phyloP scores from a whole-genome alignment of 2,888 invertebrate genomes.

The Drosophila demipolita region DNA sequence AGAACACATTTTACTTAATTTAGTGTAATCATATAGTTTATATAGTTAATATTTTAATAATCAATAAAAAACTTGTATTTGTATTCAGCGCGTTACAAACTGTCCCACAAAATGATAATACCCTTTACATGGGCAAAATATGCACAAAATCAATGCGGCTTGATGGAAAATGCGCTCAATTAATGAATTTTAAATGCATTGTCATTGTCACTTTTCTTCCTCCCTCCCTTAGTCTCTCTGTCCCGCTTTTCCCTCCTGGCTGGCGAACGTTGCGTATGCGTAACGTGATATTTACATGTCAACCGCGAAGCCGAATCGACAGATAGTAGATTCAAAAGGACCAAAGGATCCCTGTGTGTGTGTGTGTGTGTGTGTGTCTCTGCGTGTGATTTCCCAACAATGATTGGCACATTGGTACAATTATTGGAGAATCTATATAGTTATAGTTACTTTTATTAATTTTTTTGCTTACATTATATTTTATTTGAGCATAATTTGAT shows the following conservation, averaged over 20 bases:
- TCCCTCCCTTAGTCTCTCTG: background rate
- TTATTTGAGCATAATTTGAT: too few relatives aligned
- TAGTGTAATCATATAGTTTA: too few relatives aligned
- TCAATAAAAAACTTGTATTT: too few relatives aligned
- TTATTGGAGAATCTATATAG: background rate
- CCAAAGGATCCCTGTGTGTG: conserved; percentile 38
- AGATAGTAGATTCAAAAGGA: conserved; percentile 49
- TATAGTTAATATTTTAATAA: too few relatives aligned
- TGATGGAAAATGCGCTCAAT: conserved; percentile 65
- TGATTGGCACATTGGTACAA: conserved; percentile 27
- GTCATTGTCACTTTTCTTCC: conserved; percentile 60
- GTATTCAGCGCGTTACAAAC: background rate
- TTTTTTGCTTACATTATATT: background rate
- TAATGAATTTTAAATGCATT: conserved; percentile 75
- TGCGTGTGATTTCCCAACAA: conserved; percentile 37
- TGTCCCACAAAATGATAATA: background rate
- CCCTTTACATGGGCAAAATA: background rate
- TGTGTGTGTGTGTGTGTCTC: conserved; percentile 53
- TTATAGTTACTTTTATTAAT: background rate
- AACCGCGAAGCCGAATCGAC: conserved; percentile 51
- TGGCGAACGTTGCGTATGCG: conserved; percentile 64
- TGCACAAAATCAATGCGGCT: conserved; percentile 8
- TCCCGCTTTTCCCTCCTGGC: background rate
- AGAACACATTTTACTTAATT: background rate
- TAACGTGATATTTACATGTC: conserved; percentile 68